These are phyloP conservation scores for Cephus pulcher DNA, from an alignment of 2,888 invertebrate genomes.

Conservation along the genomic window DNA sequence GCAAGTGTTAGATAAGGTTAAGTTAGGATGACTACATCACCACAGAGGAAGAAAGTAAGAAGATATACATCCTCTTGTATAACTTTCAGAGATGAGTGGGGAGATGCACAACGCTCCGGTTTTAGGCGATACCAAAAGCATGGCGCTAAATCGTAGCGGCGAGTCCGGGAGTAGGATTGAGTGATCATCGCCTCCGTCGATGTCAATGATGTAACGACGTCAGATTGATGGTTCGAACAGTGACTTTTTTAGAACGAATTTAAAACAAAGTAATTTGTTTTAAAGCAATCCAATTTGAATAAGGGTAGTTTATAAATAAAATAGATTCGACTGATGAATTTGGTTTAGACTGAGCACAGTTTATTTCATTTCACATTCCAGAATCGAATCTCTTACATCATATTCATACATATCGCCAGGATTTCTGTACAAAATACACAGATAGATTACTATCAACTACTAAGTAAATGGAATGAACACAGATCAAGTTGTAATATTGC, in stretches of 20 bases:
- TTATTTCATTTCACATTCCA: slow-evolving; percentile 38
- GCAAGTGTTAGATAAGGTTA: too few relatives aligned
- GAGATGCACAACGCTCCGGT: too few relatives aligned
- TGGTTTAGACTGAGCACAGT: not conserved
- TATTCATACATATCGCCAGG: slow-evolving; percentile 22
- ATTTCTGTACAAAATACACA: slow-evolving; percentile 47
- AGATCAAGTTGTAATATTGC: slow-evolving; percentile 42
- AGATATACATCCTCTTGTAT: too few relatives aligned
- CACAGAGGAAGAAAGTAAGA: too few relatives aligned
- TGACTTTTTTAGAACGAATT: not conserved
- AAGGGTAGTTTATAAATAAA: not conserved
- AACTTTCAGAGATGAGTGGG: too few relatives aligned
- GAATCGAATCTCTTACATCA: slow-evolving; percentile 35
- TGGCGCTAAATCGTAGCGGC: too few relatives aligned
- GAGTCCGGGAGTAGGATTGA: too few relatives aligned
- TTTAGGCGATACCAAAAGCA: too few relatives aligned
- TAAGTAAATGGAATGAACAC: slow-evolving; percentile 52
- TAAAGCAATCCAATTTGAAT: not conserved
- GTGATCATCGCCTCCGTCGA: not conserved
- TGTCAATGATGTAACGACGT: not conserved
- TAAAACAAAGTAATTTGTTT: not conserved
- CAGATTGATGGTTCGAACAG: too few relatives aligned
- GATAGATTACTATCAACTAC: slow-evolving; percentile 35
- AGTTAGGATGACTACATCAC: too few relatives aligned
- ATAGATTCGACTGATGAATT: not conserved